Evolutionary conservation across 2,888 invertebrate species (phyloP).

Genomic region (Pammene aurita): DNA sequence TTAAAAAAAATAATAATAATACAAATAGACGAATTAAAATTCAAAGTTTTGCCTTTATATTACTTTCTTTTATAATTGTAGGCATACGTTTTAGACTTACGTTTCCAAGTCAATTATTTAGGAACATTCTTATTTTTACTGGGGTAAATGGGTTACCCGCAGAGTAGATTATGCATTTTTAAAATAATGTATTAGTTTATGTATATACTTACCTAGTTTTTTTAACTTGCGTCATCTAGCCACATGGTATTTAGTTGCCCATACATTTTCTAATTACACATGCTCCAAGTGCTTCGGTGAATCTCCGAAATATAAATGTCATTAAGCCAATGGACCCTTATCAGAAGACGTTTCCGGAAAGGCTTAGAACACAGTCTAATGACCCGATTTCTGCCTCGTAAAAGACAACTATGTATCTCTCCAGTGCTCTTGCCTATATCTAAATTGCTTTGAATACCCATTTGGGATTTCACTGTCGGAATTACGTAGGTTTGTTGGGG

Average conservation of each 20-base stretch:
- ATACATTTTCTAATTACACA: slow-evolving; percentile 25
- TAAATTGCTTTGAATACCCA: slow-evolving; percentile 48
- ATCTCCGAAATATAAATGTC: slow-evolving; percentile 65
- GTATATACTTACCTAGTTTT: too few species aligned
- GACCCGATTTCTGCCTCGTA: slow-evolving; percentile 69
- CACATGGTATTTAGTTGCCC: slow-evolving; percentile 2
- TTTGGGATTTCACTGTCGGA: slow-evolving; percentile 37
- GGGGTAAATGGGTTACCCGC: too few species aligned
- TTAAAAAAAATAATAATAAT: too few species aligned
- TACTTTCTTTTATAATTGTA: too few species aligned
- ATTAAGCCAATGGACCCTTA: slow-evolving; percentile 69
- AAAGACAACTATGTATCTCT: slow-evolving; percentile 54
- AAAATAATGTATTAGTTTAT: too few species aligned
- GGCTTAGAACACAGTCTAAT: slow-evolving; percentile 67
- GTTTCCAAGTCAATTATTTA: too few species aligned
- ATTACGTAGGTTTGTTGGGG: slow-evolving; percentile 37
- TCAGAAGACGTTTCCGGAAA: slow-evolving; percentile 65
- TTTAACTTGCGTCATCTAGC: too few species aligned
- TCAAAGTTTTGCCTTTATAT: too few species aligned
- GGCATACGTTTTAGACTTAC: too few species aligned
- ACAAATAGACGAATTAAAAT: too few species aligned
- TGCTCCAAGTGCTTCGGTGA: slow-evolving; percentile 18
- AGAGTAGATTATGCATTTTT: too few species aligned
- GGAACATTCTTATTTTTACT: too few species aligned
- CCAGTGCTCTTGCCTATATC: slow-evolving; percentile 45